These are phyloP conservation scores for Notolabrus celidotus DNA, from an alignment of 2,797 vertebrate species.

Conservation along the genomic window DNA sequence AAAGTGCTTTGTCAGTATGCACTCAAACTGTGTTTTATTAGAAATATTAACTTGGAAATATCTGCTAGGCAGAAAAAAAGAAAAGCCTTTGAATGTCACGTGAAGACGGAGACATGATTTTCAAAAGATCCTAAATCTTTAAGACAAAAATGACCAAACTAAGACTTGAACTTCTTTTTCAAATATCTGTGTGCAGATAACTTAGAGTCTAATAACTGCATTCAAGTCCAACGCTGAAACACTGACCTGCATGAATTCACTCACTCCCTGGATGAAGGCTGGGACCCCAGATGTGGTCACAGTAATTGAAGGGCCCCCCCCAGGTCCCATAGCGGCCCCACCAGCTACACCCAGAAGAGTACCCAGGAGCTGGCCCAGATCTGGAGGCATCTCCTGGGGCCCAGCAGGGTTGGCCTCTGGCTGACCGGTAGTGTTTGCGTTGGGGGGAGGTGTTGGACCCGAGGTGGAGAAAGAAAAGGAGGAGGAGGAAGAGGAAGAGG, in stretches of 20 bases:
- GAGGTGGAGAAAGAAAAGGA: constrained; percentile 83
- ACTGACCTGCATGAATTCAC: constrained; percentile 91
- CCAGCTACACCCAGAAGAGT: constrained; percentile 86
- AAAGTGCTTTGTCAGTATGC: too few relatives aligned
- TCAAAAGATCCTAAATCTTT: too few relatives aligned
- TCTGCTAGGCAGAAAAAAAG: too few relatives aligned
- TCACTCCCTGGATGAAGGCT: constrained; percentile 91
- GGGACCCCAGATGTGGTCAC: constrained; percentile 91
- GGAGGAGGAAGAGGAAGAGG: constrained; percentile 71
- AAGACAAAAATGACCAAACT: too few relatives aligned
- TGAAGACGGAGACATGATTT: too few relatives aligned
- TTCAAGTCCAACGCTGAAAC: not conserved
- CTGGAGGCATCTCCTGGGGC: constrained; percentile 76
- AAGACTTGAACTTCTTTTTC: too few relatives aligned
- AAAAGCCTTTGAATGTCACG: too few relatives aligned
- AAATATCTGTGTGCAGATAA: too few relatives aligned
- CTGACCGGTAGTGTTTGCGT: constrained; percentile 60
- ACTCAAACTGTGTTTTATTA: too few relatives aligned
- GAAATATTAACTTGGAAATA: too few relatives aligned
- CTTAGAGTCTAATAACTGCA: not conserved
- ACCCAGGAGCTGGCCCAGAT: constrained; percentile 88
- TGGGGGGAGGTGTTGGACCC: constrained; percentile 58
- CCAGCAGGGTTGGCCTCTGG: constrained; percentile 67
- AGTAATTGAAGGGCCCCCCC: constrained; percentile 86
- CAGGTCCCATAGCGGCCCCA: constrained; percentile 53